Evolutionary conservation across 2,113 vertebrate genomes (phyloP), one percentile per base, ranked within the genome.

Genomic region (Syngnathus scovelli): DNA sequence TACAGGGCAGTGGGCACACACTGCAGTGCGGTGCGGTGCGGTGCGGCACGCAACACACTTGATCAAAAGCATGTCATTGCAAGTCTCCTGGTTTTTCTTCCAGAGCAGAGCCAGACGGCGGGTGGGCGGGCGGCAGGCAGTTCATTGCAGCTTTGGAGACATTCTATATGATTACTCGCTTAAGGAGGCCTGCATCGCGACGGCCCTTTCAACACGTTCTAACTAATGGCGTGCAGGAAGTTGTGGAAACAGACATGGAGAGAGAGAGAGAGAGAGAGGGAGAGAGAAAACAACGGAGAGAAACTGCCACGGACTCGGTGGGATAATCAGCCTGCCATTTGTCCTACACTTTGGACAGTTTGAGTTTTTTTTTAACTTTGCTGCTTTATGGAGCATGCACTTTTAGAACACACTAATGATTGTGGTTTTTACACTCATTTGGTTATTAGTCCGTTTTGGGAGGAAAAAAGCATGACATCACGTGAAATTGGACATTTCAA

Each of bases 261-360:
- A 76, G 67, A 51, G 73, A 65, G 80, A 51, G 73, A 65, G 80
- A 72, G 70, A 76, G n/a, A n/a, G n/a, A n/a, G n/a, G n/a, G n/a
- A n/a, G n/a, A n/a, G n/a, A n/a, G n/a, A n/a, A 43, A 68, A 67
- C 48, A 79, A 71, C 67, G 36, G 39, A 61, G 69, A 81, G 77
- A 71, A 72, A 84, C 65, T 68, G 74, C 73, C 77, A 81, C 2
- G 66, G 56, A 75, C 78, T 85, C 79, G 69, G 79, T 19, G 8
- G 83, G 74, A 86, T 86, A 83, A 89, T 89, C 82, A 88, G 76
- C 74, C 67, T 9, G 77, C 81, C 73, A 86, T 89, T 87, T 83
- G 85, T 87, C 76, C 81, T 86, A 19, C 69, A 44, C 67, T 80
- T 80, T 82, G 69, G 77, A 86, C 81, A 77, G 75, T 84, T 81